Base-by-base conservation (phyloP, 2,797 vertebrate genomes). In the Schizothorax lantsangensis region DNA sequence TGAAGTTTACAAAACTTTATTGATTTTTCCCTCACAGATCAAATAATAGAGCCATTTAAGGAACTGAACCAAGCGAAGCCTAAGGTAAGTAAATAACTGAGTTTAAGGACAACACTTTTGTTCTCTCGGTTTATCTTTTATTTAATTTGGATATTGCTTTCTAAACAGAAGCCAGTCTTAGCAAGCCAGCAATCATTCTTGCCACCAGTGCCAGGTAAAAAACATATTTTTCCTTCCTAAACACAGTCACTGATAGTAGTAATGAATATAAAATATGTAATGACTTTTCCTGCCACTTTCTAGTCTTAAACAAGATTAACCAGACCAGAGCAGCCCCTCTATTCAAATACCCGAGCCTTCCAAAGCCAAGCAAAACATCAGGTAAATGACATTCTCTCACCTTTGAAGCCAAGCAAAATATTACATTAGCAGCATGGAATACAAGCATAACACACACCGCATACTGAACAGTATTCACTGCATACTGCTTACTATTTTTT, bases 21-120 rank as follows among this genome's bases (percentile, higher is more conserved):
- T 84, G 52, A 90, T 47, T 89, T 89, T 57, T 91, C 64, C 89
- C 87, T 92, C 90, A 26, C 87, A 95, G 94, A 94, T 17, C 92
- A 91, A 85, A 2, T 81, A 79, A 77, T 92, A 86, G 93, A 93
- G 86, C 91, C 90, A 74, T 69, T 89, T 54, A 94, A 92, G 77
- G 78, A 90, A 79, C 89, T 40, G 23, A 84, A 66, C 38, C 90
- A 90, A 14, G 9, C 75, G 45, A 93, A 43, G 33, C 68, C 91
- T 81, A 86, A 86, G 93, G 95, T 96, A 94, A 84, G 93, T 92
- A 84, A 83, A 17, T 5, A 14, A 38, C 40, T 69, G 36, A 64
- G 7, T 43, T 81, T 36, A 75, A 21, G 26, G 5, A 38, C 40
- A 86, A n/a, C 36, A 45, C 30, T 72, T 54, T 47, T 40, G 64